Evolutionary conservation across 2,797 vertebrate species (phyloP).

Genomic region (Lutjanus campechanus): DNA sequence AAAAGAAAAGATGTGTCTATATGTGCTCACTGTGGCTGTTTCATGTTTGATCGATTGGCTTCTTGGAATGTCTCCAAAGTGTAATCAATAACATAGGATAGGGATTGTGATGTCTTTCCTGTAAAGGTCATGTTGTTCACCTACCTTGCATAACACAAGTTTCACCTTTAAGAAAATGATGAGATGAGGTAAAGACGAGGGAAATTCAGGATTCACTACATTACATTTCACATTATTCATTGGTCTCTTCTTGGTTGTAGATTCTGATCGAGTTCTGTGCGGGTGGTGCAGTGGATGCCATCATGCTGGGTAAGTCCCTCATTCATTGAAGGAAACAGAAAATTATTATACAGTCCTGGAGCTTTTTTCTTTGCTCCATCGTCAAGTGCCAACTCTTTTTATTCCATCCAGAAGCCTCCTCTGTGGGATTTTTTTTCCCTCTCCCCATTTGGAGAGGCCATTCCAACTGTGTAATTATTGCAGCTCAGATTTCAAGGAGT

Average conservation of each 20-base stretch:
- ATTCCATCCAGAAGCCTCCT: constrained; percentile 67
- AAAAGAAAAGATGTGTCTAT: constrained; percentile 6
- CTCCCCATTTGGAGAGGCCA: constrained; percentile 49
- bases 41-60: constrained; percentile 31
- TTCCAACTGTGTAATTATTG: constrained; percentile 80
- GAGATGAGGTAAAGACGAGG: neutral
- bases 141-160: constrained; percentile 3
- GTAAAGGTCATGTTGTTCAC: constrained; percentile 22
- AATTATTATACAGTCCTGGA: constrained; percentile 42
- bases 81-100: constrained; percentile 45
- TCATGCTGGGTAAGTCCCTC: constrained; percentile 95
- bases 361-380: constrained; percentile 62
- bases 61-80: constrained; percentile 19
- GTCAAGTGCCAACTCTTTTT: constrained; percentile 63
- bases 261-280: constrained; percentile 99
- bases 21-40: constrained; percentile 10
- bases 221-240: neutral
- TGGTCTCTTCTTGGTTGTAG: constrained; percentile 83
- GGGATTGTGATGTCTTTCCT: constrained; percentile 29
- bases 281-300: constrained; percentile 97
- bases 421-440: constrained; percentile 54
- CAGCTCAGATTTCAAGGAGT: constrained; percentile 78
- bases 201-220: neutral
- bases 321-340: constrained; percentile 53
- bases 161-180: neutral